phyloP scores from a whole-genome alignment of 2,888 invertebrate species.

The Clusia tigrina region DNA sequence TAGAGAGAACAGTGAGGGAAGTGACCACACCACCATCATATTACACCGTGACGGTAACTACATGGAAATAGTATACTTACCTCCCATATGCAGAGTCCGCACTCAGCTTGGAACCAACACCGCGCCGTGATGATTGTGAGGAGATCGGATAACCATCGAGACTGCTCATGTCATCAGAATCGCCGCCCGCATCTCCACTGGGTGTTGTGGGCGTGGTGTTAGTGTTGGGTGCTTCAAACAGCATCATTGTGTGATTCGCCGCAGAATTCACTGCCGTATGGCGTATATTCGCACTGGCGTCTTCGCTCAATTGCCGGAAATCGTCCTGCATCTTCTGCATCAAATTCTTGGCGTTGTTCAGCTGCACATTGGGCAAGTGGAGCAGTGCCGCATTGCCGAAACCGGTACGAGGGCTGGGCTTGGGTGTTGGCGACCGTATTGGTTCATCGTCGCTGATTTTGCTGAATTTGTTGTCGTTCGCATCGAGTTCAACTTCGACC shows the following conservation, averaged over 20 bases:
- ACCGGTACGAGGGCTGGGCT: constrained; percentile 13
- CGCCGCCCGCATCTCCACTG: constrained; percentile 41
- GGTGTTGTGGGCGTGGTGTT: neutral
- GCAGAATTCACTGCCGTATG: constrained; percentile 31
- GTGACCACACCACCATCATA: no score
- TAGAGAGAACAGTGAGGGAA: no score
- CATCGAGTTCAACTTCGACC: constrained; percentile 57
- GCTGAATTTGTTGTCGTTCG: constrained; percentile 58
- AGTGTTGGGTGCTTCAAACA: constrained; percentile 12
- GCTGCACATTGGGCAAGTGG: constrained; percentile 53
- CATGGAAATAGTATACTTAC: constrained; percentile 69
- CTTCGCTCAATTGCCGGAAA: constrained; percentile 51
- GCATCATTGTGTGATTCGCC: neutral
- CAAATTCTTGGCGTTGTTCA: constrained; percentile 60
- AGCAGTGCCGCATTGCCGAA: constrained; percentile 28
- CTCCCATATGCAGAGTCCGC: constrained; percentile 87
- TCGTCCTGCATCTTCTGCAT: constrained; percentile 58
- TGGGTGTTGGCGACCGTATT: constrained; percentile 26
- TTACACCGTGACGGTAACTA: no score
- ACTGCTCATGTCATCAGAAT: constrained; percentile 63
- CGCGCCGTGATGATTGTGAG: constrained; percentile 49
- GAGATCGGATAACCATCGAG: constrained; percentile 59
- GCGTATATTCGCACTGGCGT: constrained; percentile 43
- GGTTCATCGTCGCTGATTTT: constrained; percentile 56
- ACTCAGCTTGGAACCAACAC: constrained; percentile 59